Percentiles rank a stretch among this genome's conserved stretches.
phyloP scores from a whole-genome alignment of 2,113 vertebrate genomes.

The Miniopterus natalensis region DNA sequence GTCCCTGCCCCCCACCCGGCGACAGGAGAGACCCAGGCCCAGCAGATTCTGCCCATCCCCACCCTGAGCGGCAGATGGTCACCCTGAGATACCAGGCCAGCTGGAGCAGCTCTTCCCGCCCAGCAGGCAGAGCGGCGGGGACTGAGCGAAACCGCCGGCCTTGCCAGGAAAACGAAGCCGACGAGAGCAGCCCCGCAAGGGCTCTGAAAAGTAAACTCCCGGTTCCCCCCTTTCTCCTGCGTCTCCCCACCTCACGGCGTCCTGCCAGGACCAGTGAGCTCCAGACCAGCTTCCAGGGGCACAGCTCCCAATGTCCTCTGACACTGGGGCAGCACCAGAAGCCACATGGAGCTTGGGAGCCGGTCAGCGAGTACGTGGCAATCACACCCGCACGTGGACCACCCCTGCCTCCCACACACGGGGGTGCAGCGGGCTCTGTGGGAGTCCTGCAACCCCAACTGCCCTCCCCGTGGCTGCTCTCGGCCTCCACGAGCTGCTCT shows the following conservation, averaged over 20 bases:
- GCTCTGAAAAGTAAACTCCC: neutral
- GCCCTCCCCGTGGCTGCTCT: constrained; percentile 88
- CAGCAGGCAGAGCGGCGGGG: neutral
- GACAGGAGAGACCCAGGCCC: neutral
- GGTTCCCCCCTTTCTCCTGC: neutral
- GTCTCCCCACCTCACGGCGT: neutral
- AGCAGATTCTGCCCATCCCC: neutral
- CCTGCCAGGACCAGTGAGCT: neutral
- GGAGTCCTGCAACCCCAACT: constrained; percentile 82
- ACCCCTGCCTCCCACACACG: constrained; percentile 55
- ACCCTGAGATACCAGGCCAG: neutral
- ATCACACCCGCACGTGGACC: neutral
- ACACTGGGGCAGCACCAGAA: neutral
- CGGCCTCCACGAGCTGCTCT: constrained; percentile 92
- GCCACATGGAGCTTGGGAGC: neutral
- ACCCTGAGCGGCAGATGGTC: neutral
- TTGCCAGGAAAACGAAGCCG: neutral
- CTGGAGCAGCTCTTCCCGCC: too few relatives aligned
- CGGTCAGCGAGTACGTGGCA: neutral
- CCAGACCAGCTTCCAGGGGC: neutral
- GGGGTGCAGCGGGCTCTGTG: constrained; percentile 74
- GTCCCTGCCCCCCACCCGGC: too few relatives aligned
- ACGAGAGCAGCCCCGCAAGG: neutral
- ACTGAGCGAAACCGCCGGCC: fast-evolving
- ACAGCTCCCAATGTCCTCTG: neutral